Base-by-base conservation (phyloP, 2,888 invertebrate species). In the Apodemia duryi region DNA sequence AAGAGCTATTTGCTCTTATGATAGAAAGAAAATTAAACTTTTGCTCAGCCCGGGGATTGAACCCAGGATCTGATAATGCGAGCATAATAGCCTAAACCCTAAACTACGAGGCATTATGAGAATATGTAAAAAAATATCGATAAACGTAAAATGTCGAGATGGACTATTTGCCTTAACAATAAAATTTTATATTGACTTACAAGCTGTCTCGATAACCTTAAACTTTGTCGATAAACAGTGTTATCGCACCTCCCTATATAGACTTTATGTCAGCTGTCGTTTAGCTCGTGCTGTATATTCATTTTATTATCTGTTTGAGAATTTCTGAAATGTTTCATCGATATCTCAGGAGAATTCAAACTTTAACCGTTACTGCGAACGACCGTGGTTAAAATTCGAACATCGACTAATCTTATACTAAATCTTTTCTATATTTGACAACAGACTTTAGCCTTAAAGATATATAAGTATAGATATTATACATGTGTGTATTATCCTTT, bases 161-260 rank as follows among this genome's bases (percentile, higher is more conserved):
- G 28, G 11, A 13, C 13, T 60, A 60, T 60, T 60, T 60, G 11
- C 57, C 13, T 35, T 35, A 21, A 60, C 35, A 32, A 32, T 32
- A 60, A 60, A 60, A 60, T 35, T 32, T 60, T 29, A 35, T 60
- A 35, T 60, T 60, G 57, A 60, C 57, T 35, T 35, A 60, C 57
- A 60, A n/a, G 57, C 57, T 66, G 63, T 65, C 63, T 63, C 63
- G 67, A 70, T 69, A 72, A 69, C 71, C 69, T 66, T 71, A 69
- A 67, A 65, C 68, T 71, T 60, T 60, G 69, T 68, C 67, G 71
- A 70, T 66, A 65, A 69, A 69, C 64, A 66, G 4, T 41, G 32
- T 61, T 68, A 67, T 68, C 66, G 66, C 66, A 63, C 69, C 62
- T 65, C 68, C 67, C 67, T 68, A 69, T 68, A 69, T 52, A 11